phyloP scores from a whole-genome alignment of 2,888 invertebrate species.

The Stomorhina lunata region DNA sequence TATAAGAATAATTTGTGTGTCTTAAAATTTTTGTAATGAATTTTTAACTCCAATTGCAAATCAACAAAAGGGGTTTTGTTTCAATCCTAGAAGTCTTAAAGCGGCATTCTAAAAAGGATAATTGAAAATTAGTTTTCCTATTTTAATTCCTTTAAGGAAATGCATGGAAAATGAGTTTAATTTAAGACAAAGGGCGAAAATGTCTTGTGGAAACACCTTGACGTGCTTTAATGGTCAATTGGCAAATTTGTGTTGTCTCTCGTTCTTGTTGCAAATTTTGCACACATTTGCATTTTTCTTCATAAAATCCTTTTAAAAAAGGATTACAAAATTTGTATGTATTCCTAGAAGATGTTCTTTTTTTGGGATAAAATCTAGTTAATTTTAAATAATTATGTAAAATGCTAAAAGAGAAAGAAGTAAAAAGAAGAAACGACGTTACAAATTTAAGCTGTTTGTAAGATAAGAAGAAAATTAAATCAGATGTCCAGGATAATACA shows the following conservation, averaged over 20 bases:
- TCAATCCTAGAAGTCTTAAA: no score
- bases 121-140: slow-evolving; percentile 48
- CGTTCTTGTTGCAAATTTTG: not conserved
- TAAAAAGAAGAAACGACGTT: not conserved
- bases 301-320: slow-evolving; percentile 8
- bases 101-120: not conserved
- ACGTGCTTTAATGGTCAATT: slow-evolving; percentile 32
- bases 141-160: slow-evolving; percentile 44
- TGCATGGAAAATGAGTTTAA: slow-evolving; percentile 49
- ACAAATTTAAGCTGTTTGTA: slow-evolving; percentile 26
- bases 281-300: not conserved
- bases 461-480: not conserved
- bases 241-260: not conserved
- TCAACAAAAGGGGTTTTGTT: no score
- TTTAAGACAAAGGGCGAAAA: not conserved
- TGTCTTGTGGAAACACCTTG: slow-evolving; percentile 26
- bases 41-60: no score
- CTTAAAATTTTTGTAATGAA: no score
- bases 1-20: no score
- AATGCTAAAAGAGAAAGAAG: not conserved
- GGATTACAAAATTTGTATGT: slow-evolving; percentile 1
- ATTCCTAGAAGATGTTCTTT: not conserved
- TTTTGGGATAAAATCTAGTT: slow-evolving; percentile 1
- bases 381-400: slow-evolving; percentile 15
- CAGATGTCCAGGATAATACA: slow-evolving; percentile 15